Percentiles rank a stretch among this genome's conserved stretches.
These are phyloP conservation scores for Cerceris ruficornis DNA, from an alignment of 2,888 invertebrate genomes.

Conservation along the genomic window DNA sequence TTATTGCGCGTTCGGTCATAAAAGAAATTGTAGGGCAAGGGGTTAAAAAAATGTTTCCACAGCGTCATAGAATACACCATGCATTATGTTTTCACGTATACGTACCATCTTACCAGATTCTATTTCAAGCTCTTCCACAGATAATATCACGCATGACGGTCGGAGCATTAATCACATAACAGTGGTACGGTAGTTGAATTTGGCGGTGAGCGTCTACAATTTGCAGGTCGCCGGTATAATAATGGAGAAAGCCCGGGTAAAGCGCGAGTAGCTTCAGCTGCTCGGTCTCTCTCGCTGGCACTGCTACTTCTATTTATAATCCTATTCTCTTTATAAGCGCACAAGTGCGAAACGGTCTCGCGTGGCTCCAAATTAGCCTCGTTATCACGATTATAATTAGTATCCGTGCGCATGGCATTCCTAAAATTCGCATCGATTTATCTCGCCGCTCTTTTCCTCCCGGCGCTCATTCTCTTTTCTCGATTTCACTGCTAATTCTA, in stretches of 20 bases:
- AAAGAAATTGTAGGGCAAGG: too few species aligned
- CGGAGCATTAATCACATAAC: constrained; percentile 59
- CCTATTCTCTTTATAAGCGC: constrained; percentile 66
- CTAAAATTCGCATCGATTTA: not conserved
- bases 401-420: constrained; percentile 12
- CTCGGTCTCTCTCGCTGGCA: constrained; percentile 27
- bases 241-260: constrained; percentile 55
- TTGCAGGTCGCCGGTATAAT: constrained; percentile 59
- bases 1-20: too few species aligned
- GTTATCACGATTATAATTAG: constrained; percentile 67
- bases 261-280: constrained; percentile 38
- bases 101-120: constrained; percentile 49
- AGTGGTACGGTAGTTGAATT: constrained; percentile 49
- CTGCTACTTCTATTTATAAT: constrained; percentile 62
- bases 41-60: constrained; percentile 48
- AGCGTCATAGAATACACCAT: constrained; percentile 23
- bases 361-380: constrained; percentile 59
- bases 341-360: constrained; percentile 57
- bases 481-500: too few species aligned
- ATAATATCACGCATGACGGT: constrained; percentile 52
- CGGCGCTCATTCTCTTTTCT: not conserved
- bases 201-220: constrained; percentile 53
- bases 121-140: constrained; percentile 41
- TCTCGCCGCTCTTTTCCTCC: not conserved
- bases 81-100: constrained; percentile 10